phyloP scores from a whole-genome alignment of 2,888 invertebrate species.

The Nasonovia ribisnigri region DNA sequence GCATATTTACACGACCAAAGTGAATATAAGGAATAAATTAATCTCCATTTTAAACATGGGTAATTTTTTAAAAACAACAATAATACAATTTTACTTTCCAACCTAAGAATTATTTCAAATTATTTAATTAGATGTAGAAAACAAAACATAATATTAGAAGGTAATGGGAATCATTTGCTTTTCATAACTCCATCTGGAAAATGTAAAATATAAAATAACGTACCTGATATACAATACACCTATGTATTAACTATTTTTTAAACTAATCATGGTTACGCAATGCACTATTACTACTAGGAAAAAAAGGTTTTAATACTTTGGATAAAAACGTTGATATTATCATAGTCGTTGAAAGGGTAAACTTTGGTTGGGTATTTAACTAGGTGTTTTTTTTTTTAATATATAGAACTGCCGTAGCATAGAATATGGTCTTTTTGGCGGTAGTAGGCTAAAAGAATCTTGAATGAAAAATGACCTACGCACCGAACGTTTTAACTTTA shows the following conservation, averaged over 20 bases:
- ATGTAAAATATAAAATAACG: not conserved
- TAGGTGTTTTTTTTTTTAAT: not conserved
- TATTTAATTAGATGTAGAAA: not conserved
- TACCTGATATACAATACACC: not conserved
- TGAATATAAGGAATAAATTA: no score
- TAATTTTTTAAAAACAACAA: no score
- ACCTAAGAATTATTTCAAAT: not conserved
- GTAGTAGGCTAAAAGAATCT: slow-evolving; percentile 22
- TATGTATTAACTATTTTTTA: not conserved
- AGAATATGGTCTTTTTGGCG: not conserved
- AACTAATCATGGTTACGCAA: not conserved
- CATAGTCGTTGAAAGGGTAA: not conserved
- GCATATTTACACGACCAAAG: no score
- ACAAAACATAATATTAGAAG: not conserved
- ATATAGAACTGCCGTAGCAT: not conserved
- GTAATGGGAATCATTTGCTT: not conserved
- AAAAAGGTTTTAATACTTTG: not conserved
- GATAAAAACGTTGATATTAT: not conserved
- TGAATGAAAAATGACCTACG: slow-evolving; percentile 61
- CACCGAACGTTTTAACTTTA: slow-evolving; percentile 51
- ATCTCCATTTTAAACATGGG: no score
- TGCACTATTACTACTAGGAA: not conserved
- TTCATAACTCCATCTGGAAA: not conserved
- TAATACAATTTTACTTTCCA: not conserved
- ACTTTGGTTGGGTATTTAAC: not conserved